Evolutionary conservation across 2,113 vertebrate species (phyloP), one percentile per base, ranked within the genome.

Genomic region (Tragelaphus imberbis): DNA sequence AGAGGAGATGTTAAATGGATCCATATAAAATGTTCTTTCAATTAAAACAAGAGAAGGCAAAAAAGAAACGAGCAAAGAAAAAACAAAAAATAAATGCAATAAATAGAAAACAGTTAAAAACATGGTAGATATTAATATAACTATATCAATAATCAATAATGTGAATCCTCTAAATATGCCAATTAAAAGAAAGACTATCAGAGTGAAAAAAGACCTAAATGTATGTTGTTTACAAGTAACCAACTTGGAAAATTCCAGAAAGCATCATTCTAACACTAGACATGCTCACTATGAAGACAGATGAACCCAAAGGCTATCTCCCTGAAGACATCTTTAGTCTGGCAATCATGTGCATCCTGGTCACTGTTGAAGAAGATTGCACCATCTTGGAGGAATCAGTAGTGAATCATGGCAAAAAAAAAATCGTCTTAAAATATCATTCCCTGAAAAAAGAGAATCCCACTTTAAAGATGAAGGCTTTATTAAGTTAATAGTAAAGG

Each of bases 281-380:
- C 97, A 99, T 99, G 99, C 96, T 99, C 98, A 98, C 99, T 0
- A 99, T 99, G 97, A 99, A 99, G 97, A 99, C 99, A 95, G 99
- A 99, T 6, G 99, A 99, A 90, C 99, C 99, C 1, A 99, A 99
- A 98, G 99, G 99, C 14, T 99, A 99, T 63, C 98, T 98, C 0
- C 99, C 99, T 1, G 99, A 99, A 98, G 99, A 99, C 97, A 99
- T 99, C 98, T 99, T 99, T 36, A 97, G 99, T 95, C 99, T 99
- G 87, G 99, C 99, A 40, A 99, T 99, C n/a, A 99, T 99, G 98
- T 99, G 98, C 1, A 98, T 99, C 94, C 98, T 88, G 36, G 98
- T 93, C 84, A 99, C 98, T 6, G 97, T 99, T 1, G 99, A 99
- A 91, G 99, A 99, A 97, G 99, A 99, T 2, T 99, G 99, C 81